Evolutionary conservation across 2,113 vertebrate genomes (phyloP), one percentile per base, ranked within the genome.

Genomic region (Carassius carassius): DNA sequence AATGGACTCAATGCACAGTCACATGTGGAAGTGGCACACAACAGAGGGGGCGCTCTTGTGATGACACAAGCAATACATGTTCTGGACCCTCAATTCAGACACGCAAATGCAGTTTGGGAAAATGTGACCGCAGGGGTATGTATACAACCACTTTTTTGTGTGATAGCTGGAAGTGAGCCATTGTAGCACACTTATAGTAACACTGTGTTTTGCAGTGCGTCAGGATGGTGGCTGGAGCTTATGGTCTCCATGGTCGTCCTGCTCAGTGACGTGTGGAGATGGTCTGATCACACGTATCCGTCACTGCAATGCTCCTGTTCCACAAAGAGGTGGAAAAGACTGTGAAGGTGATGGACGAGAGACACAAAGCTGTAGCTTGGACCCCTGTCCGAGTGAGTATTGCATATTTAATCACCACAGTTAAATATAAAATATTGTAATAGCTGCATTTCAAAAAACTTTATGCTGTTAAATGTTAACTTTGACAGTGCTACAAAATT

Each of bases 211-310:
- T 49, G n/a, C 75, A 99, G 98, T 91, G 63, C 97, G 94, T 78
- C 94, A 95, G 44, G 92, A 97, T 0, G 97, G 97, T 14, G 97
- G 94, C 86, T 99, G 98, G 98, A 98, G 98, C 83, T 95, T 96
- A 81, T 99, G 98, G 98, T 99, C 98, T 0, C 98, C 98, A 0
- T 99, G 98, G 98, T 99, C 98, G 2, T 93, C 96, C 0, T 99
- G 98, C 85, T 97, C 98, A 0, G 95, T 96, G 60, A 96, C 97
- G 54, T 99, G 98, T 6, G 98, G 97, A 3, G 84, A 91, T 0
- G 98, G 98, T 58, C 92, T 95, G 47, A 92, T 96, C 90, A 97
- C 97, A 0, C 96, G 96, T 14, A 96, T 99, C 21, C 97, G 97
- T 1, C 96, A 98, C 88, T 99, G 98, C 92, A 97, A 97, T 88